Evolutionary conservation across 1,140 invertebrate genomes (phyloP), one percentile per base, ranked within the genome.

Genomic region (Drosophila orosa): DNA sequence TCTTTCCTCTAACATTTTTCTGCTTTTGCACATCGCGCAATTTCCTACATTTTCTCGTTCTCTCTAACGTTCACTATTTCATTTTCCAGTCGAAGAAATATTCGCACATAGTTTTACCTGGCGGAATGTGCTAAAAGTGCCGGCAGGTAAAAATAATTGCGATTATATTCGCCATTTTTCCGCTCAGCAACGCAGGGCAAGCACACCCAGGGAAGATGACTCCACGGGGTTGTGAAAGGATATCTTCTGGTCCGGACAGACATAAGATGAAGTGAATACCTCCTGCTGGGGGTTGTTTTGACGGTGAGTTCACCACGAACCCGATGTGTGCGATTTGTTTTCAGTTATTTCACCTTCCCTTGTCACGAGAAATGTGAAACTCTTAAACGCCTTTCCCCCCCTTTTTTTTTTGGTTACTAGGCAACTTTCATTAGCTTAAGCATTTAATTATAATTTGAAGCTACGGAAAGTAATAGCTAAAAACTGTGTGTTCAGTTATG

Each of bases 81-180:
- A 52, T 55, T 80, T 80, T 52, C 60, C 54, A 75, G 72, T 55
- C 55, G 52, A 59, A 58, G 63, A 80, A 80, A 72, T 80, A 72
- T 76, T 80, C 77, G 52, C 75, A 73, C 67, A 71, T 71, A 71
- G 50, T 71, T 72, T 47, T 22, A 27, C 42, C 29, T 22, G 40
- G 22, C 13, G 45, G 65, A 80, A 76, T 71, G 63, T 60, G 58
- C 42, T 37, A 56, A 77, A 54, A 61, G 50, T 40, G 78, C 65
- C 66, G 22, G 57, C 67, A 66, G 72, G 55, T 81, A 66, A 61
- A 78, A 80, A 72, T 81, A 76, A 80, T 81, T 72, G 72, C 73
- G 78, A 81, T 77, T 81, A 76, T 65, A 59, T 40, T 59, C 44
- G 54, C 29, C 22, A 72, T 58, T 78, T 72, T 55, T 71, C 55